Percentiles rank a stretch among this genome's conserved stretches.
phyloP scores from a whole-genome alignment of 2,888 invertebrate genomes.

The Lapara coniferarum region DNA sequence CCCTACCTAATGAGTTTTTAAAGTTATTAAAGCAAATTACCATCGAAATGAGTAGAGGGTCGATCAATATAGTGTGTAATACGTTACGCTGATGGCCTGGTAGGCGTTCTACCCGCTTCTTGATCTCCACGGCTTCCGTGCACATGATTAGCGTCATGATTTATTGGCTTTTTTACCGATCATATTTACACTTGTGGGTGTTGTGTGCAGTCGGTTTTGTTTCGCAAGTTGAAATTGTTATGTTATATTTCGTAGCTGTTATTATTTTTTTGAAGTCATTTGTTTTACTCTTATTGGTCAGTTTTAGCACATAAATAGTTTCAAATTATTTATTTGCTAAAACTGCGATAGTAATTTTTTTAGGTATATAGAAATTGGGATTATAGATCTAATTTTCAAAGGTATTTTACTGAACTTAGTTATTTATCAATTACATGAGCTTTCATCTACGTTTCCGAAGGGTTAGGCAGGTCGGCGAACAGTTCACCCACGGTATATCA shows the following conservation, averaged over 20 bases:
- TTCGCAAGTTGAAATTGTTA: conserved; percentile 1
- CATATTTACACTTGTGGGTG: conserved; percentile 25
- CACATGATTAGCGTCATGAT: conserved; percentile 67
- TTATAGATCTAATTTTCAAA: too few species aligned
- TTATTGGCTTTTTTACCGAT: conserved; percentile 50
- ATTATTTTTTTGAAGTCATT: not conserved
- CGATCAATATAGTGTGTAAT: conserved; percentile 67
- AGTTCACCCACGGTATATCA: too few species aligned
- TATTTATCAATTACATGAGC: too few species aligned
- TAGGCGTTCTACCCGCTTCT: conserved; percentile 51
- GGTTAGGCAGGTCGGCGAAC: too few species aligned
- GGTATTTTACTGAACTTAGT: too few species aligned
- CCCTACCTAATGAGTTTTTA: conserved; percentile 67
- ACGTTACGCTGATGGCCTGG: conserved; percentile 59
- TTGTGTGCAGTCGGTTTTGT: conserved; percentile 2
- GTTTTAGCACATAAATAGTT: too few species aligned
- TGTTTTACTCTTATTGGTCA: not conserved
- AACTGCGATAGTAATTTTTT: too few species aligned
- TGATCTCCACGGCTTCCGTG: conserved; percentile 69
- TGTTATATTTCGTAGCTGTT: too few species aligned
- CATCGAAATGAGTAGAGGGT: conserved; percentile 55
- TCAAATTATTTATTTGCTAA: too few species aligned
- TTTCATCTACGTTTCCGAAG: too few species aligned
- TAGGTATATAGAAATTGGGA: too few species aligned
- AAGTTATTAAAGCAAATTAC: conserved; percentile 79